phyloP scores from a whole-genome alignment of 2,797 vertebrate species.

The Fistularia tabacaria region DNA sequence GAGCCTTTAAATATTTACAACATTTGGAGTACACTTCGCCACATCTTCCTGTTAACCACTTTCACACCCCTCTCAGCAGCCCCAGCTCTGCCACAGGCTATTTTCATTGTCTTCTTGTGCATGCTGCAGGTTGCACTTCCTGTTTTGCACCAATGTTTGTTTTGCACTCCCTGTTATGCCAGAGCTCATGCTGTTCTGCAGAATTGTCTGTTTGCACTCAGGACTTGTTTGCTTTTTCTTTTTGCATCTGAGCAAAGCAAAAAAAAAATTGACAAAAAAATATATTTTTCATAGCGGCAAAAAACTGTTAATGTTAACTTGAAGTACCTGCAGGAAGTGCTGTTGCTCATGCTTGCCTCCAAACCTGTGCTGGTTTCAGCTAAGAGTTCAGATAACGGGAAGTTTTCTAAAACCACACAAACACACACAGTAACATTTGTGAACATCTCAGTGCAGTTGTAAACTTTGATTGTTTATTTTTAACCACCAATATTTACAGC shows the following conservation, averaged over 20 bases:
- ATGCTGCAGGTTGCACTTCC: conserved; percentile 36
- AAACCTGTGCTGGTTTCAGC: conserved; percentile 92
- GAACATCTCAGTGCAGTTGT: no score
- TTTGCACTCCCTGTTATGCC: not conserved
- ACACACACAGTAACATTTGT: not conserved
- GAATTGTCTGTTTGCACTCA: not conserved
- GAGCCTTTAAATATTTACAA: not conserved
- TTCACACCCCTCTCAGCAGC: not conserved
- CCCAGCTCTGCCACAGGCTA: conserved; percentile 22
- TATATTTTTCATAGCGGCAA: not conserved
- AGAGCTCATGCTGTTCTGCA: conserved; percentile 13
- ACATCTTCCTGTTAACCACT: not conserved
- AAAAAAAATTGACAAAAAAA: not conserved
- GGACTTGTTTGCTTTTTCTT: conserved; percentile 6
- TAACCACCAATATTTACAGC: no score
- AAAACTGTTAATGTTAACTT: not conserved
- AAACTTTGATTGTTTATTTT: no score
- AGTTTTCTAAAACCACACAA: conserved; percentile 80
- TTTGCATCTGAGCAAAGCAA: conserved; percentile 19
- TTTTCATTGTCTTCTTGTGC: conserved; percentile 22
- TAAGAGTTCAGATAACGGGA: conserved; percentile 89
- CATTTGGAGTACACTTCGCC: not conserved
- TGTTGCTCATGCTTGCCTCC: conserved; percentile 89
- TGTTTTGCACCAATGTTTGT: conserved; percentile 30
- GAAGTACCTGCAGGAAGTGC: conserved; percentile 86